Conservation (phyloP, 2,888 invertebrate species). For the Scaptomyza parva region DNA sequence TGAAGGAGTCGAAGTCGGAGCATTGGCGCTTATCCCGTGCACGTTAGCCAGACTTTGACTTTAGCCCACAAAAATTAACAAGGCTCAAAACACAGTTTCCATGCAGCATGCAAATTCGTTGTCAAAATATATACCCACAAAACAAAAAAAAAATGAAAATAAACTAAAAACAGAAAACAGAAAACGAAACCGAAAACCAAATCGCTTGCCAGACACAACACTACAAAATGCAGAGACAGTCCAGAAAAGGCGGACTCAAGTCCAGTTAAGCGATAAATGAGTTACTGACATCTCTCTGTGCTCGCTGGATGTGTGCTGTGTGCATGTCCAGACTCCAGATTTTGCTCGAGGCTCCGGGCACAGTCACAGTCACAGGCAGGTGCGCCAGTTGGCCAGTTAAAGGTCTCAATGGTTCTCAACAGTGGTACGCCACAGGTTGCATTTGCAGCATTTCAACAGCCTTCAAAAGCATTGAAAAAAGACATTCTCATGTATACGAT, state of each 20-base stretch:
- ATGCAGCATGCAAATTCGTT: conserved; percentile 84
- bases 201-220: conserved; percentile 19
- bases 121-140: conserved; percentile 75
- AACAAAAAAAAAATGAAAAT: conserved; percentile 28
- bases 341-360: conserved; percentile 52
- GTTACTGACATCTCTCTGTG: conserved; percentile 73
- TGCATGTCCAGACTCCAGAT: conserved; percentile 54
- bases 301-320: conserved; percentile 38
- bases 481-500: conserved; percentile 52
- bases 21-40: conserved; percentile 58
- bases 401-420: conserved; percentile 13
- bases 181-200: conserved; percentile 40
- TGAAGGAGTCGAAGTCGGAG: conserved; percentile 25
- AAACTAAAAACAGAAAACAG: conserved; percentile 36
- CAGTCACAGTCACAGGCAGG: conserved; percentile 48
- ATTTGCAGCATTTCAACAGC: conserved; percentile 77
- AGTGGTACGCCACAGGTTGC: conserved; percentile 58
- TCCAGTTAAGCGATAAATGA: conserved; percentile 80
- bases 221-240: conserved; percentile 4
- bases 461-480: conserved; percentile 79
- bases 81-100: conserved; percentile 82
- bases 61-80: conserved; percentile 82
- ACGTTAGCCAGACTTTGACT: conserved; percentile 62
- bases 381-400: conserved; percentile 53
- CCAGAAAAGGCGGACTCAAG: conserved; percentile 25